phyloP scores from a whole-genome alignment of 2,888 invertebrate species.

The Seladonia tumulorum region DNA sequence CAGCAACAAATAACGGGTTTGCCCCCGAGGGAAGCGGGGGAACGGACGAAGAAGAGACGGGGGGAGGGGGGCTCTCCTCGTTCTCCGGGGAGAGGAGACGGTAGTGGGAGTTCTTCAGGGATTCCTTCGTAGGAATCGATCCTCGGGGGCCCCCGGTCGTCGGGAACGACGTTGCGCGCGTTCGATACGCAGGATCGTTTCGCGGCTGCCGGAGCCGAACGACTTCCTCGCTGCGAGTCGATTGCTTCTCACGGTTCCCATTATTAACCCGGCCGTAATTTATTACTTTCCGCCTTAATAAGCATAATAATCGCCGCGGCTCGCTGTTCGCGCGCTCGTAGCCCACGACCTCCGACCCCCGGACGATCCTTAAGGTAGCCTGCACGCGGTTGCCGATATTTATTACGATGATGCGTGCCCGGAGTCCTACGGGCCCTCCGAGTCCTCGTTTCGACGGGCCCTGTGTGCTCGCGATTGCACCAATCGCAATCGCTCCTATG shows the following conservation, averaged over 20 bases:
- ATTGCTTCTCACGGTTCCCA: conserved; percentile 77
- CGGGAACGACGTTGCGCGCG: conserved; percentile 5
- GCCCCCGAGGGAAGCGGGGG: neutral
- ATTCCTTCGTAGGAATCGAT: conserved; percentile 24
- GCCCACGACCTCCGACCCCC: conserved; percentile 80
- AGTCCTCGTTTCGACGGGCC: conserved; percentile 14
- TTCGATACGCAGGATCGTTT: conserved; percentile 26
- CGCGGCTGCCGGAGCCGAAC: conserved; percentile 18
- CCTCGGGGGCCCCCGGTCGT: neutral
- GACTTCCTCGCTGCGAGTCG: conserved; percentile 74
- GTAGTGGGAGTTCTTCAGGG: conserved; percentile 3
- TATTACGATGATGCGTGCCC: conserved; percentile 40
- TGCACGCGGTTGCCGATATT: conserved; percentile 43
- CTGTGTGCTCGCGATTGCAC: neutral
- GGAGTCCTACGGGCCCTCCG: neutral
- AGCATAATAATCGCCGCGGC: conserved; percentile 81
- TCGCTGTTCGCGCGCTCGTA: conserved; percentile 53
- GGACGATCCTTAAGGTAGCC: conserved; percentile 83
- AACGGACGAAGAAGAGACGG: neutral
- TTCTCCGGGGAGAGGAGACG: neutral
- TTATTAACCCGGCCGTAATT: conserved; percentile 78
- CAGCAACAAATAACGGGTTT: conserved; percentile 21
- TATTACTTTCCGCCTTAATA: conserved; percentile 84
- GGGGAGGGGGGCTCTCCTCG: neutral
- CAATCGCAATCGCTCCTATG: neutral